Evolutionary conservation across 2,888 invertebrate species (phyloP).

Genomic region (Athalia cordata): DNA sequence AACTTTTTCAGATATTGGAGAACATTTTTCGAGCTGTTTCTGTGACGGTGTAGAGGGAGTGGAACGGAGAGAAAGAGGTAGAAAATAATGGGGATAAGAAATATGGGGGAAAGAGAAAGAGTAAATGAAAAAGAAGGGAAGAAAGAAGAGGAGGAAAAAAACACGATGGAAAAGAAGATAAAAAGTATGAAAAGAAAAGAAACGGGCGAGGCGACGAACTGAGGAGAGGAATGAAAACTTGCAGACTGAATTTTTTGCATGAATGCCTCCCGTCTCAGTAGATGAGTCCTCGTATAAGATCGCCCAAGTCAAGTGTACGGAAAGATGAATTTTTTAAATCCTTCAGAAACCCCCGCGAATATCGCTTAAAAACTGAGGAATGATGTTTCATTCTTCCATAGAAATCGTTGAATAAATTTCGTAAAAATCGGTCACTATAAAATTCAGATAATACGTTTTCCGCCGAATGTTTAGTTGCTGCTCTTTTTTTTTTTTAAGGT

Average conservation of each 20-base stretch:
- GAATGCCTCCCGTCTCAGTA: slow-evolving; percentile 39
- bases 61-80: slow-evolving; percentile 18
- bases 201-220: slow-evolving; percentile 38
- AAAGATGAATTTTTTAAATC: slow-evolving; percentile 38
- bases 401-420: slow-evolving; percentile 8
- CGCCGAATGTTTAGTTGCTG: no score
- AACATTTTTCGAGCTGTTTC: slow-evolving; percentile 45
- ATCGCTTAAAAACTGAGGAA: slow-evolving; percentile 2
- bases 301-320: slow-evolving; percentile 11
- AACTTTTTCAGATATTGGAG: slow-evolving; percentile 41
- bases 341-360: not conserved
- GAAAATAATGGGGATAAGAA: slow-evolving; percentile 45
- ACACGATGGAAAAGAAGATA: slow-evolving; percentile 39
- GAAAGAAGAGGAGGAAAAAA: not conserved
- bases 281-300: slow-evolving; percentile 33
- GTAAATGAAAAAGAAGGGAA: not conserved
- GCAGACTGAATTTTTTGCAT: slow-evolving; percentile 41
- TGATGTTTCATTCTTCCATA: not conserved
- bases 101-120: slow-evolving; percentile 32
- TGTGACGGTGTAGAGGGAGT: not conserved
- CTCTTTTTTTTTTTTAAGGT: no score
- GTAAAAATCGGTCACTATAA: not conserved
- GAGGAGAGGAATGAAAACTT: slow-evolving; percentile 45
- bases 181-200: slow-evolving; percentile 5
- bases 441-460: no score